phyloP scores from a whole-genome alignment of 2,888 invertebrate genomes.

The Operophtera brumata region DNA sequence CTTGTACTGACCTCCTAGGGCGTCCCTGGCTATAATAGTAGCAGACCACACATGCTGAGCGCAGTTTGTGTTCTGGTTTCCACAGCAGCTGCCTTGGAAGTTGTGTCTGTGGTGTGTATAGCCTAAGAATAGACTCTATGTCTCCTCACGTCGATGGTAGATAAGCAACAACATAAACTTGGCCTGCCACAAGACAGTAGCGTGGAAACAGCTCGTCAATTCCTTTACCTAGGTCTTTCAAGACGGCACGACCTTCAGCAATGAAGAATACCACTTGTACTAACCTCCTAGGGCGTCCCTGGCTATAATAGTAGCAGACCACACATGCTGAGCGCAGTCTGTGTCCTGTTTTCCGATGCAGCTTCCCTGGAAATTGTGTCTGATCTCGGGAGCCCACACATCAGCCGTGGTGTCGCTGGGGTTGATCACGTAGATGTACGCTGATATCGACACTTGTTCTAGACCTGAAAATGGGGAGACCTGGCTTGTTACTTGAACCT shows the following conservation, averaged over 20 bases:
- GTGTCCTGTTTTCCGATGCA: slow-evolving; percentile 78
- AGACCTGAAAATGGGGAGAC: slow-evolving; percentile 46
- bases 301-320: slow-evolving; percentile 85
- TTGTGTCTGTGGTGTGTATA: no score
- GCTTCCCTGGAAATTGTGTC: slow-evolving; percentile 83
- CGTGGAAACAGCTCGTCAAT: no score
- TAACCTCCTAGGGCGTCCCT: slow-evolving; percentile 84
- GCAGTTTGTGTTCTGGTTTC: slow-evolving; percentile 79
- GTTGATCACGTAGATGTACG: slow-evolving; percentile 66
- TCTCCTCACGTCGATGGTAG: no score
- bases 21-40: slow-evolving; percentile 84
- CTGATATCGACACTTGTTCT: slow-evolving; percentile 64
- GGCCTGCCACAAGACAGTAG: no score
- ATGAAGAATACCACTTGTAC: no score
- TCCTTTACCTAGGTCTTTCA: no score
- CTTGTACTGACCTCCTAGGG: slow-evolving; percentile 78
- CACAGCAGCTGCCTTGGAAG: slow-evolving; percentile 84
- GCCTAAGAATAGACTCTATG: no score
- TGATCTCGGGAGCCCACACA: slow-evolving; percentile 78
- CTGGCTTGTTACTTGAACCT: no score
- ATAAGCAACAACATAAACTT: no score
- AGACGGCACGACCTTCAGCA: no score
- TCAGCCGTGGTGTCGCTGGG: slow-evolving; percentile 55
- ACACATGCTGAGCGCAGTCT: slow-evolving; percentile 83
- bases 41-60: slow-evolving; percentile 85